Percentiles rank a stretch among this genome's conserved stretches.
These are phyloP conservation scores for Drosophila lowei DNA, from an alignment of 1,140 invertebrate genomes.

Conservation along the genomic window DNA sequence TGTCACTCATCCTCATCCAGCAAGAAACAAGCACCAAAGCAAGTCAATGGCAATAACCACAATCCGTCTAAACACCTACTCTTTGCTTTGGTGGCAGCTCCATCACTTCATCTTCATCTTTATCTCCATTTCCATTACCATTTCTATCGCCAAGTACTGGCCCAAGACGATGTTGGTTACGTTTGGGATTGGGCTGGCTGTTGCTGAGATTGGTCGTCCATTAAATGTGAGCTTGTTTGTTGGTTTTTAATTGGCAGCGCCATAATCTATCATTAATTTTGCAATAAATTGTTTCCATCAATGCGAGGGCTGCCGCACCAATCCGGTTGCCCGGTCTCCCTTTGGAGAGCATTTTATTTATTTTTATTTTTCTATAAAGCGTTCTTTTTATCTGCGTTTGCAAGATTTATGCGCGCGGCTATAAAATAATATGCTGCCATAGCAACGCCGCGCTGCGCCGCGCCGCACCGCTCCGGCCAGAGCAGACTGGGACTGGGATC, in stretches of 20 bases:
- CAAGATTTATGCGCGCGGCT: slow-evolving; percentile 80
- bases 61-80: slow-evolving; percentile 77
- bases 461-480: slow-evolving; percentile 1
- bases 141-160: slow-evolving; percentile 20
- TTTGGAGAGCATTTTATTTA: slow-evolving; percentile 62
- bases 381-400: slow-evolving; percentile 82
- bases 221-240: slow-evolving; percentile 78
- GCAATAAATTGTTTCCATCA: slow-evolving; percentile 80
- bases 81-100: slow-evolving; percentile 24
- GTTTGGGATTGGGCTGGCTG: slow-evolving; percentile 26
- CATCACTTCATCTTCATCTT: background rate
- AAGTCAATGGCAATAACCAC: slow-evolving; percentile 61
- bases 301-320: slow-evolving; percentile 71
- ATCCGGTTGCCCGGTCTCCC: slow-evolving; percentile 45
- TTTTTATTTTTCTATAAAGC: slow-evolving; percentile 80
- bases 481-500: slow-evolving; percentile 32
- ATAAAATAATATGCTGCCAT: slow-evolving; percentile 82
- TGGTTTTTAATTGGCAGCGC: slow-evolving; percentile 81
- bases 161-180: background rate
- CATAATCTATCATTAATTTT: slow-evolving; percentile 82
- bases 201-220: slow-evolving; percentile 50
- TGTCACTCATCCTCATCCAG: slow-evolving; percentile 53
- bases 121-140: slow-evolving; percentile 38
- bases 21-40: slow-evolving; percentile 30
- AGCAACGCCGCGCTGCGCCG: slow-evolving; percentile 38